Conservation (phyloP, 1,140 invertebrate genomes). For the Drosophila pandora region DNA sequence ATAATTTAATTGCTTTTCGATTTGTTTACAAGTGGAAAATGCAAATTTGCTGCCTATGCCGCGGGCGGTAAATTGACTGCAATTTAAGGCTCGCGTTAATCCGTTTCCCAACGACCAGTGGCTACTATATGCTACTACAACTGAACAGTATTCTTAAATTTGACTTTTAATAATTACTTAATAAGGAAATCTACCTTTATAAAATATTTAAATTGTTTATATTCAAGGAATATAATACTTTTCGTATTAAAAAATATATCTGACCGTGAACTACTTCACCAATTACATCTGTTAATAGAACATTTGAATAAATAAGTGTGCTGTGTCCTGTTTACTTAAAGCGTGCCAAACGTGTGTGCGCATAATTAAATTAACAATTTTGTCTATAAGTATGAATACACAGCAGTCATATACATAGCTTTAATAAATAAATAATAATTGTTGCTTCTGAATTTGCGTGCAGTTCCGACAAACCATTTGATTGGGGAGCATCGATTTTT, state of each 20-base stretch:
- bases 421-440: constrained; percentile 51
- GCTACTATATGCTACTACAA: constrained; percentile 4
- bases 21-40: constrained; percentile 80
- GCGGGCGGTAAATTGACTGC: constrained; percentile 76
- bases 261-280: no score
- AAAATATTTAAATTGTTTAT: no score
- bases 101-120: constrained; percentile 10
- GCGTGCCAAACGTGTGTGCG: constrained; percentile 16
- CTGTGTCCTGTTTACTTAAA: constrained; percentile 20
- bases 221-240: no score
- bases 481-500: constrained; percentile 33
- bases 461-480: constrained; percentile 2
- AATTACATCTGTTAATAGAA: background rate
- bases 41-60: constrained; percentile 72
- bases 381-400: constrained; percentile 25
- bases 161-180: no score
- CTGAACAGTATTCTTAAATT: constrained; percentile 1
- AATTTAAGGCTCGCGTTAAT: constrained; percentile 64
- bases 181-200: no score
- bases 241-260: no score
- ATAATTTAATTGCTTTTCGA: constrained; percentile 82
- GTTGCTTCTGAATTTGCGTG: constrained; percentile 8
- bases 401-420: constrained; percentile 1
- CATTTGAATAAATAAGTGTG: constrained; percentile 2
- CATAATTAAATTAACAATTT: constrained; percentile 76